Percentiles rank a stretch among this genome's conserved stretches.
phyloP scores from a whole-genome alignment of 2,113 vertebrate species.

The Spermophilus dauricus region DNA sequence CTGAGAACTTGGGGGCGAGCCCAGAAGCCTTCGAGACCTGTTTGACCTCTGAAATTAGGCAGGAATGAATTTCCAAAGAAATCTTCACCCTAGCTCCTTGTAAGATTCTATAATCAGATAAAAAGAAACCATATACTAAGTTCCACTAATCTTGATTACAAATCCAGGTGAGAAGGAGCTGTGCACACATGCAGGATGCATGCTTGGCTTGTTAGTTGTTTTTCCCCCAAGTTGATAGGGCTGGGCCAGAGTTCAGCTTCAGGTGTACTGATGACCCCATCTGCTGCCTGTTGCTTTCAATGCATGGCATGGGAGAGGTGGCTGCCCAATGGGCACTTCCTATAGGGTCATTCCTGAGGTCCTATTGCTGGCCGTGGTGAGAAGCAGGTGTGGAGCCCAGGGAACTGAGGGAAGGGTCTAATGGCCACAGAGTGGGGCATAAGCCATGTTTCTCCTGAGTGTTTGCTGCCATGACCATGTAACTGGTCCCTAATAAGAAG shows the following conservation, averaged over 20 bases:
- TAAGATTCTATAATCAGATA: conserved; percentile 20
- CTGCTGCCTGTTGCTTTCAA: background rate
- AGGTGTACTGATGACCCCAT: background rate
- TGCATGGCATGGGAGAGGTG: background rate
- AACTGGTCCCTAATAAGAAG: background rate
- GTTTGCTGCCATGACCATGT: background rate
- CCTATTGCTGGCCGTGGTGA: background rate
- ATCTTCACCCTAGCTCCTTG: background rate
- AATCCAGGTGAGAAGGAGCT: background rate
- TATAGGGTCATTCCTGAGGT: background rate
- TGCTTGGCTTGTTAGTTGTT: background rate
- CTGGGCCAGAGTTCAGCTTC: background rate
- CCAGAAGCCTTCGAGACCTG: background rate
- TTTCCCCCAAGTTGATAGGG: background rate
- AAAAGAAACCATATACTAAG: conserved; percentile 33
- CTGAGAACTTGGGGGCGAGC: background rate
- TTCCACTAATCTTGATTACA: conserved; percentile 1
- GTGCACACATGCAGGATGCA: background rate
- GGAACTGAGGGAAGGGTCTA: background rate
- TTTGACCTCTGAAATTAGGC: conserved; percentile 31
- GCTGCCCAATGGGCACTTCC: background rate
- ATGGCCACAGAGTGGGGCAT: background rate
- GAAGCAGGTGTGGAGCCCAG: background rate
- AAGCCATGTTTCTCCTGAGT: background rate
- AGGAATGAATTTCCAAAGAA: background rate